Base-by-base conservation (phyloP, 2,113 vertebrate genomes). In the Phylloscopus trochiloides region DNA sequence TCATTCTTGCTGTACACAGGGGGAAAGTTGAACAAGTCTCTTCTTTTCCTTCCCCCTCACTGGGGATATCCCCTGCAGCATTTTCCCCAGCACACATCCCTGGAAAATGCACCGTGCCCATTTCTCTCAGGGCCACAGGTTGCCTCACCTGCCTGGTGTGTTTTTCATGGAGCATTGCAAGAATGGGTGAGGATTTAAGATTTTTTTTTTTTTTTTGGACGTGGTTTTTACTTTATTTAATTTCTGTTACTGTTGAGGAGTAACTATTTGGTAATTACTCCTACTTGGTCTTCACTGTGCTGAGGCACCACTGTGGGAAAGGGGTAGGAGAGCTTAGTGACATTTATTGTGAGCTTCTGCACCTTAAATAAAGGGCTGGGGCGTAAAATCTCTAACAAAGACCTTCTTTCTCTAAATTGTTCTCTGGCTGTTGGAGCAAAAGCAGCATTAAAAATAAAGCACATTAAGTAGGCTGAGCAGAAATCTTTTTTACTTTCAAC, bases 321-420 rank as follows among this genome's bases (percentile, higher is more conserved):
- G 48, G 80, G 62, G 86, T 89, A 45, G 91, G 77, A 84, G 77
- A 77, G 70, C 65, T 91, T 71, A 32, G 48, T 62, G 89, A 83
- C n/a, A 17, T 84, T 84, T 78, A 22, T 21, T 72, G 86, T 85
- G 86, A 78, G 86, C 61, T 94, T 89, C 48, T 91, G 83, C 89
- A 89, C 96, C 92, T 96, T 68, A 47, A 84, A 79, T 68, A 70
- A 88, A 86, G 57, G 94, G 76, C 76, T 72, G 68, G 86, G 83
- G 76, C 6, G 7, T 96, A 81, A 95, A 89, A 91, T 94, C 80
- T 74, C 42, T 17, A 89, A 97, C 94, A 95, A 96, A 96, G 94
- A 17, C 76, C 0, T 72, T 96, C 89, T 91, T 96, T 95, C 89
- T 96, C 63, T 61, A 84, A 61, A 57, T 77, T 86, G 52, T 79